Base-by-base conservation (phyloP, 2,888 invertebrate species). In the Lepeophtheirus nordmannii region DNA sequence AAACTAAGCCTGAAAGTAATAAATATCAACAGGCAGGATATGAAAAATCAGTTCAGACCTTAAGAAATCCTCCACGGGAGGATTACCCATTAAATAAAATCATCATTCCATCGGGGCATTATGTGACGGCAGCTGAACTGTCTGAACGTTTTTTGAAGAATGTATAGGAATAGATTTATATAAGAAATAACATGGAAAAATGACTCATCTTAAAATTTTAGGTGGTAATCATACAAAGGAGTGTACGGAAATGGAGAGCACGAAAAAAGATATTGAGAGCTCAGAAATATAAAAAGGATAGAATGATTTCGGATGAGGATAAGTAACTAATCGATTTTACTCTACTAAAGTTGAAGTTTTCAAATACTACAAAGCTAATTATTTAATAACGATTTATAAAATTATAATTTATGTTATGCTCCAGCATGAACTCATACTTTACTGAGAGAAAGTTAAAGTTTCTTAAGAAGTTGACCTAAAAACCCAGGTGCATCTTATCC, bases 21-120 rank as follows among this genome's bases (percentile, higher is more conserved):
- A 60, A 60, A 37, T 60, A 60, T 37, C 60, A 60, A 7, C 60
- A 60, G 7, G 38, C 60, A 20, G 37, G 37, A 11, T 23, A 37
- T n/a, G 60, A 60, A 60, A 14, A 30, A 17, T 20, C 37, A 1
- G 38, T 14, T 1, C 60, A 60, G 30, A 60, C 60, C 8, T 17
- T 8, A n/a, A 46, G 53, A 46, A 46, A 46, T 14, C 53, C 53
- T 46, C 53, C 53, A 5, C 53, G 53, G 8, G n/a, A 14, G 2
- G 53, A 46, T 8, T 46, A 46, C 8, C 53, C 53, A n/a, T n/a
- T 46, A 8, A 46, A 46, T 17, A 46, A 46, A 46, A 46, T 17
- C 53, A 46, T 46, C 5, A 17, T n/a, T 14, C n/a, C 53, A 46
- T 46, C 53, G 8, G 17, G 17, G 2, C 53, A 46, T n/a, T 46